Evolutionary conservation across 2,797 vertebrate genomes (phyloP), one percentile per base, ranked within the genome.

Genomic region (Nasua narica): DNA sequence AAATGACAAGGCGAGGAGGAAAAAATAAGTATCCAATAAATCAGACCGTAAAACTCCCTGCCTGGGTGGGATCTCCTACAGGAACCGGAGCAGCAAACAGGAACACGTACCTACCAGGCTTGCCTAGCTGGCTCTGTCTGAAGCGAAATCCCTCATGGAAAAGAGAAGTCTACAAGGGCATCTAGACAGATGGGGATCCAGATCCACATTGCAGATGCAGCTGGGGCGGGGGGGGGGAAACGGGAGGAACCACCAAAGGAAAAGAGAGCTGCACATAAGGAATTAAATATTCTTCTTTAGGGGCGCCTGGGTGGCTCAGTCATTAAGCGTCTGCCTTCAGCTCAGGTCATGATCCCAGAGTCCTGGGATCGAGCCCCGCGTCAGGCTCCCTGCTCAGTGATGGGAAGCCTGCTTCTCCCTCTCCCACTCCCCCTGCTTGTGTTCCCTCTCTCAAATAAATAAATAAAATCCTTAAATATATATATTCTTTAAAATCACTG

Each of bases 141-240:
- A 85, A 82, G 14, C 9, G 29, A 94, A 77, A 89, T 37, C 19
- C 50, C 60, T 70, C 19, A 10, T 6, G 60, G 37, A 89, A 93
- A 95, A 89, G 58, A 50, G 21, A 67, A 84, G n/a, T n/a, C 43
- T 72, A 43, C 37, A 67, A 37, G 58, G 35, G 13, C 27, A 12
- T 0, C 32, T 0, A 10, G 54, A 19, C 29, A 5, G 1, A n/a
- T 0, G 8, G 60, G 70, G 5, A 52, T 29, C 0, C 58, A 50
- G 72, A 37, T 52, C 21, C 11, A 7, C 16, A 11, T 2, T 0
- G 4, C n/a, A 23, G 37, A 43, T 32, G 19, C 16, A 65, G 43
- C 35, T 16, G 25, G 2, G 25, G n/a, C n/a, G n/a, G n/a, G n/a
- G n/a, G n/a, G n/a, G 70, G 8, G 43, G 43, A 7, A 7, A 7